Evolutionary conservation across 2,797 vertebrate genomes (phyloP), one percentile per base, ranked within the genome.

Genomic region (Melanotaenia nigrans): DNA sequence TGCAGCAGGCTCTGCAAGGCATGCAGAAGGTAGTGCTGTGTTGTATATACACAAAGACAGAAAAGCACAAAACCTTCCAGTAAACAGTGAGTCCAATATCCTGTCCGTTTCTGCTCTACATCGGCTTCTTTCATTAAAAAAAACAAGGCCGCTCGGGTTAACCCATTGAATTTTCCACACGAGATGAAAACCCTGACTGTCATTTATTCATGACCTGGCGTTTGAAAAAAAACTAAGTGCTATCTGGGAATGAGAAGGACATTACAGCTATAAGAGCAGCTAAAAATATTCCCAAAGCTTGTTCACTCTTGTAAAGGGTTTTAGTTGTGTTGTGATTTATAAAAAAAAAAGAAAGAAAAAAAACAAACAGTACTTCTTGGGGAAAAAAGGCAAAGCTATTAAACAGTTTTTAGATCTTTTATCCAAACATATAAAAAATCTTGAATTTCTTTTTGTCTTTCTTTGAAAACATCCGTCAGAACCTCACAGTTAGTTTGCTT

Each of bases 1-100:
- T 99, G 16, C 96, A 98, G 87, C 97, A 98, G 91, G 96, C 97
- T 54, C 93, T 98, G 71, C 97, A 98, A 89, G 97, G 96, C 86
- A 97, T 98, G 97, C 97, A 99, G 88, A 97, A 97, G 96, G 96
- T 97, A 92, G 24, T 1, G 9, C 12, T 54, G 32, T 32, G 32
- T 51, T 10, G 35, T 0, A 3, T 3, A 35, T 3, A 65, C 24
- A 71, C 33, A 35, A 25, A 64, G 25, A 53, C 20, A 36, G 28
- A 42, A 28, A 61, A 14, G 1, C 11, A 42, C 56, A n/a, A 18
- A 61, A 20, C 24, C 22, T 25, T 55, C 10, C 56, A 67, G 36
- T 30, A 65, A 49, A 8, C 65, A 76, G 35, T 69, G 25, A n/a
- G 6, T 78, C 40, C 38, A 28, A 62, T 22, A 55, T 67, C 20